Evolutionary conservation across 2,113 vertebrate genomes (phyloP).

Genomic region (Ciconia boyciana): DNA sequence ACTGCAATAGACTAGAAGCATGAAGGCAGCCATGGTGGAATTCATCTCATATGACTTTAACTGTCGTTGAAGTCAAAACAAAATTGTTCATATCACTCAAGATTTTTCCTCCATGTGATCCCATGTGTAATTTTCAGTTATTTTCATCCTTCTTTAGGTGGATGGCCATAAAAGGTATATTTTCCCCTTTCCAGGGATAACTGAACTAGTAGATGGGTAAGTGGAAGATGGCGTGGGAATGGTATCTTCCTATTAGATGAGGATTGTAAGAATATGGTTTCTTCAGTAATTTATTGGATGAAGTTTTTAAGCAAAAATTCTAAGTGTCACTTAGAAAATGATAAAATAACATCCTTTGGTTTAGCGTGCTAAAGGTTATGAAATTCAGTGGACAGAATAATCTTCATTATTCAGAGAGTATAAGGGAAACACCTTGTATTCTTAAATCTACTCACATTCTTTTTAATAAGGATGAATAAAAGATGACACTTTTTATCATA

Average conservation of each 20-base stretch:
- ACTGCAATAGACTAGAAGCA: neutral
- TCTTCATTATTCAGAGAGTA: neutral
- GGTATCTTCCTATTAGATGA: neutral
- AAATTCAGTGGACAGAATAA: neutral
- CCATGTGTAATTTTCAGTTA: neutral
- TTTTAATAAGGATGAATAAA: neutral
- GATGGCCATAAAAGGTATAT: neutral
- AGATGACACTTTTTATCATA: neutral
- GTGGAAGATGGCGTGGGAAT: accelerated
- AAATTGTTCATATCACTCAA: neutral
- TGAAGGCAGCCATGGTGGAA: neutral
- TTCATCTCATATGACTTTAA: neutral
- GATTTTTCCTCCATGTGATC: neutral
- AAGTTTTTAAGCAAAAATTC: neutral
- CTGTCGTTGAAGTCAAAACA: neutral
- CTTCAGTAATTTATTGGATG: neutral
- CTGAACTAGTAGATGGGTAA: neutral
- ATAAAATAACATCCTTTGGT: neutral
- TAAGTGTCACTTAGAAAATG: neutral
- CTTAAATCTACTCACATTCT: neutral
- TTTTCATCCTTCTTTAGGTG: neutral
- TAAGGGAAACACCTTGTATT: neutral
- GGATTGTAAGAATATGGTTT: neutral
- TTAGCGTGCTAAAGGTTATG: neutral
- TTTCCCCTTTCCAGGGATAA: neutral